phyloP scores from a whole-genome alignment of 1,140 invertebrate species.

The Orius insidiosus region DNA sequence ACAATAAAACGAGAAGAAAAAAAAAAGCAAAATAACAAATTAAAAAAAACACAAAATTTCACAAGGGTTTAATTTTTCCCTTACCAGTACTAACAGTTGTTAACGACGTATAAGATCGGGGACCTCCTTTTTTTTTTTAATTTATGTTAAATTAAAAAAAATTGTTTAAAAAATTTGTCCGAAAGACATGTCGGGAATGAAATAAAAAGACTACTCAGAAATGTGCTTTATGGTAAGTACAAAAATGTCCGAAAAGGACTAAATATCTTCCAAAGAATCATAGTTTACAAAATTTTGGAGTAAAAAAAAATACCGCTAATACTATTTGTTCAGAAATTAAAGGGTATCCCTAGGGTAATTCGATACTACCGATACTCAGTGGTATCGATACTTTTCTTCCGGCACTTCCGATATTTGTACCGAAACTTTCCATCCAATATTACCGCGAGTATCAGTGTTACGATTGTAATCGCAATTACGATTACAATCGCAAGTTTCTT shows the following conservation, averaged over 20 bases:
- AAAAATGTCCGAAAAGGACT: constrained; percentile 8
- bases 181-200: constrained; percentile 6
- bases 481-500: too few relatives aligned
- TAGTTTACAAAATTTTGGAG: constrained; percentile 8
- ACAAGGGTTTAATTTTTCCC: constrained; percentile 9
- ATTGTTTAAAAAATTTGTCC: not conserved
- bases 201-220: not conserved
- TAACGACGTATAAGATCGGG: constrained; percentile 25
- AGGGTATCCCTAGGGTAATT: too few relatives aligned
- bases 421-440: too few relatives aligned
- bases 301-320: too few relatives aligned
- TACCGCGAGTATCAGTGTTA: too few relatives aligned
- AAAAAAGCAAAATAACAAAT: not conserved
- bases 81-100: constrained; percentile 26
- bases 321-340: too few relatives aligned
- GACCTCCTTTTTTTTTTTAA: constrained; percentile 20
- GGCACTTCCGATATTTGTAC: too few relatives aligned
- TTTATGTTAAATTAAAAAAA: constrained; percentile 1
- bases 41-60: constrained; percentile 4
- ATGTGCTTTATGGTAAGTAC: constrained; percentile 1
- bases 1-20: constrained; percentile 4
- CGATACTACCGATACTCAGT: too few relatives aligned
- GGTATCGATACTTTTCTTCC: too few relatives aligned
- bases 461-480: too few relatives aligned
- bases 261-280: not conserved